Evolutionary conservation across 2,113 vertebrate genomes (phyloP).

Genomic region (Malurus elegans): DNA sequence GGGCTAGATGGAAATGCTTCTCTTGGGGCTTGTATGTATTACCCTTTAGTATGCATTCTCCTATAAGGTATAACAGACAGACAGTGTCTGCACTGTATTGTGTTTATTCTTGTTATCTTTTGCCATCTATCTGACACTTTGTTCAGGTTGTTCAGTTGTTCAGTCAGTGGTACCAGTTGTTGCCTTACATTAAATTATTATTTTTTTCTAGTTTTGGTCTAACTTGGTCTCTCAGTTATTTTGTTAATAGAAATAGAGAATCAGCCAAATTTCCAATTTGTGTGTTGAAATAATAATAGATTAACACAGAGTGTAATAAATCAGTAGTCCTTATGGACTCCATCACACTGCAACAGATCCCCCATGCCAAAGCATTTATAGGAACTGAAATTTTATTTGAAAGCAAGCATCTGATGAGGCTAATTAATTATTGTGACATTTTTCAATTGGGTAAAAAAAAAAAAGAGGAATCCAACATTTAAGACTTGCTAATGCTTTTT

Average conservation of each 20-base stretch:
- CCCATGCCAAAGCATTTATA: background rate
- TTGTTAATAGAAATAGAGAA: conserved; percentile 1
- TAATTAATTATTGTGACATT: conserved; percentile 70
- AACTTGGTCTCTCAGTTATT: background rate
- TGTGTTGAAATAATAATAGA: conserved; percentile 11
- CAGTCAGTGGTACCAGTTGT: background rate
- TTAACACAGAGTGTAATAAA: background rate
- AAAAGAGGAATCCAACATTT: conserved; percentile 38
- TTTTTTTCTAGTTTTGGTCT: background rate
- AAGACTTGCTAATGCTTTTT: conserved; percentile 59
- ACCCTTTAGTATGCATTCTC: background rate
- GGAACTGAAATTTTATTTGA: conserved; percentile 48
- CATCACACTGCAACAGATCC: background rate
- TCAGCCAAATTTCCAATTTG: background rate
- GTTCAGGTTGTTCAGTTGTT: background rate
- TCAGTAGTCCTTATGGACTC: background rate
- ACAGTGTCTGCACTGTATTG: background rate
- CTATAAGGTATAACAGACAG: background rate
- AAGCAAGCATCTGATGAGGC: conserved; percentile 40
- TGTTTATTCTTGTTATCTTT: conserved; percentile 17
- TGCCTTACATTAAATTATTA: background rate
- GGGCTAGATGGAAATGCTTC: background rate
- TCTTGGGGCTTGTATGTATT: background rate
- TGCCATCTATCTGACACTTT: background rate
- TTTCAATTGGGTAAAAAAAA: conserved; percentile 38